These are phyloP conservation scores for Drosophila seclusa DNA, from an alignment of 2,888 invertebrate species.

Conservation along the genomic window DNA sequence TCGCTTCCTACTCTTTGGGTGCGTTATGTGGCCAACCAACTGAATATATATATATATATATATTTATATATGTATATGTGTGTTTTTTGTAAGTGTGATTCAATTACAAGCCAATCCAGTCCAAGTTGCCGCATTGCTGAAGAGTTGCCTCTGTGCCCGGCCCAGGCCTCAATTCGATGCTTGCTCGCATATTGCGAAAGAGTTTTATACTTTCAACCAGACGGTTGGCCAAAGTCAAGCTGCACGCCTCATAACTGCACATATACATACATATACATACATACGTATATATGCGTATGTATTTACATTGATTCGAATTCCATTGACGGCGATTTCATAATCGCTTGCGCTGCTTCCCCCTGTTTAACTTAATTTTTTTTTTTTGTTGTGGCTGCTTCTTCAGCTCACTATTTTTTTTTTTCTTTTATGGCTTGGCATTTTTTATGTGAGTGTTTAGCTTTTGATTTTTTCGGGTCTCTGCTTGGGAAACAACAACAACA, in stretches of 20 bases:
- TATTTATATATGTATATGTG: conserved; percentile 6
- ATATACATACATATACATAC: not conserved
- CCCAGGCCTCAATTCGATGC: conserved; percentile 50
- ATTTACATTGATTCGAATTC: conserved; percentile 75
- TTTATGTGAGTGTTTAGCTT: conserved; percentile 47
- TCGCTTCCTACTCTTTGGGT: conserved; percentile 71
- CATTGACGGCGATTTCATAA: conserved; percentile 78
- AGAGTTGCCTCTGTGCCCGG: conserved; percentile 39
- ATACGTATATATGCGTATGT: conserved; percentile 12
- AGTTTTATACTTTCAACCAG: conserved; percentile 39
- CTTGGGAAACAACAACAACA: conserved; percentile 47
- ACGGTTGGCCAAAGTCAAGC: conserved; percentile 61
- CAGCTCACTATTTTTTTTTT: conserved; percentile 31
- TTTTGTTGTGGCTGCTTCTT: conserved; percentile 54
- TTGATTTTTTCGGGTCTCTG: conserved; percentile 41
- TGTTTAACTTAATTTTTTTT: conserved; percentile 57
- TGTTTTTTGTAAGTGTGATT: conserved; percentile 48
- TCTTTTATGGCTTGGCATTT: conserved; percentile 57
- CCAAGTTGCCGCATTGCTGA: conserved; percentile 51
- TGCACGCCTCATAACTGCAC: conserved; percentile 40
- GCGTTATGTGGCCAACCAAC: conserved; percentile 52
- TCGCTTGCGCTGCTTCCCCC: conserved; percentile 55
- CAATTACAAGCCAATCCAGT: conserved; percentile 77
- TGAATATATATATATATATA: conserved; percentile 11
- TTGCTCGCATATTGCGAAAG: conserved; percentile 64